Conservation (phyloP, 2,888 invertebrate genomes). For the Horisme vitalbata region DNA sequence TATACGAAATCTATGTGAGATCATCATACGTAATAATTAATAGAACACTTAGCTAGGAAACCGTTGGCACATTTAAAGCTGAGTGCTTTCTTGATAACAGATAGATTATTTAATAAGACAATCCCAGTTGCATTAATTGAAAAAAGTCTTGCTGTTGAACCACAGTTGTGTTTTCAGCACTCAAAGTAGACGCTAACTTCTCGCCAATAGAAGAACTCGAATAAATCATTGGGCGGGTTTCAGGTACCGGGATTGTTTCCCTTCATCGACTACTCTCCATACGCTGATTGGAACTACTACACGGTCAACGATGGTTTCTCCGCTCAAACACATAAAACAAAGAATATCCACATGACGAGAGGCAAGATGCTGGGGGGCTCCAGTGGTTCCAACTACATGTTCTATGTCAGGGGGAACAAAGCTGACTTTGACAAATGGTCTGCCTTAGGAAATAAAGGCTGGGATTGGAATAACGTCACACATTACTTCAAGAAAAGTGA, state of each 20-base stretch:
- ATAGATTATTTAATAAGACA: no score
- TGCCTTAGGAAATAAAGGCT: constrained; percentile 76
- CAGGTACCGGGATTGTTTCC: neutral
- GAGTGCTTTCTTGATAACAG: no score
- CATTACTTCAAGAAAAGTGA: constrained; percentile 48
- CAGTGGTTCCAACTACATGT: constrained; percentile 85
- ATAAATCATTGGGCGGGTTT: neutral
- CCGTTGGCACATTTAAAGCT: no score
- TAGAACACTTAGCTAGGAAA: no score
- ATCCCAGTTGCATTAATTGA: no score
- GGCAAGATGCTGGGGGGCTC: constrained; percentile 71
- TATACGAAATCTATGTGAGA: neutral
- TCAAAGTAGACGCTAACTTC: no score
- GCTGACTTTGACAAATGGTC: constrained; percentile 86
- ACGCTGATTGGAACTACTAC: constrained; percentile 39
- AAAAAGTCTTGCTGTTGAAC: no score
- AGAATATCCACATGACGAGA: constrained; percentile 68
- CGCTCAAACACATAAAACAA: constrained; percentile 34
- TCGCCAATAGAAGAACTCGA: no score
- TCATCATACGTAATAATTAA: no score
- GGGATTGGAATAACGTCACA: constrained; percentile 30
- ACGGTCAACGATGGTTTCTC: constrained; percentile 38
- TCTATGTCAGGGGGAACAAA: constrained; percentile 84
- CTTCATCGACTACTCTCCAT: constrained; percentile 6
- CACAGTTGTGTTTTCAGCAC: no score